Evolutionary conservation across 2,113 vertebrate genomes (phyloP), one percentile per base, ranked within the genome.

Genomic region (Notarius quadriscutis): DNA sequence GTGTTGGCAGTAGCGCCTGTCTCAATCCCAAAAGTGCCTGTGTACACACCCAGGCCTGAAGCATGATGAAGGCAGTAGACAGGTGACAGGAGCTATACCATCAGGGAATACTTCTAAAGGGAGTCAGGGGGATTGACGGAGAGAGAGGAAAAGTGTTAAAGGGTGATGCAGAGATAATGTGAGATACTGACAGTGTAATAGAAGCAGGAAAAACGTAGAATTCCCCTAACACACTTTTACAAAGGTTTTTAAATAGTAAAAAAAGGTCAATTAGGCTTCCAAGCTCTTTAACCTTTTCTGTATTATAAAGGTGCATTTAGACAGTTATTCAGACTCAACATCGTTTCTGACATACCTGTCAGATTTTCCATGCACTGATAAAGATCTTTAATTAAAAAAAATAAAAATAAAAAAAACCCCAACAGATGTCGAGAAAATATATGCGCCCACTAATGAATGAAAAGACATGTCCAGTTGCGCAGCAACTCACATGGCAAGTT

Each of bases 21-120:
- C 84, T 71, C 60, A 34, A 83, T 75, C 57, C 77, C 60, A 57
- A 80, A 62, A 53, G 88, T 85, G 72, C 69, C 75, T 88, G 65
- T 81, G 67, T 83, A 86, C 85, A 84, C 63, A 84, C 65, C 72
- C 55, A 57, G 81, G 69, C 87, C 93, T 88, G 89, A 91, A 93
- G 93, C 93, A 93, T 93, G 95, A 95, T 95, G 93, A 96, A 95
- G 95, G 94, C 89, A 79, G 87, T 62, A 94, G 94, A 93, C 93
- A 93, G 93, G 91, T 95, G 95, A 95, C 95, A 96, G 94, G 92
- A 92, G 92, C 93, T 93, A 89, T 86, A 91, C 94, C 93, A 92
- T 92, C 93, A 93, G 93, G 92, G 91, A 92, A 93, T 93, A 91
- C 93, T 94, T 94, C 94, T 93, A 93, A 77, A 67, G 82, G 57